Percentiles rank a stretch among this genome's conserved stretches.
phyloP scores from a whole-genome alignment of 2,888 invertebrate genomes.

The Drosophila picticornis region DNA sequence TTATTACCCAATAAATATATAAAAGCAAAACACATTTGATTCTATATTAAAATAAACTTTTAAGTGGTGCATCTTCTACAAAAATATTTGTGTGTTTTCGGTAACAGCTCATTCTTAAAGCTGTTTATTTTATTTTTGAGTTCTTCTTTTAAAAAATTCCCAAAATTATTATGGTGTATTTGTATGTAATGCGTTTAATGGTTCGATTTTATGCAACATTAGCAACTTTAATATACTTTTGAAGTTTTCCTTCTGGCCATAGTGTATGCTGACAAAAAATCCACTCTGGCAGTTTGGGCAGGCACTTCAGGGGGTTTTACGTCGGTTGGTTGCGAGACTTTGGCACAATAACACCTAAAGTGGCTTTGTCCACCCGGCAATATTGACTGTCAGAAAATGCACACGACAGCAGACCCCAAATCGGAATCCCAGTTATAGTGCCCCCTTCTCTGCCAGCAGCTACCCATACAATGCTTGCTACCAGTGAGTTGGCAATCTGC shows the following conservation, averaged over 20 bases:
- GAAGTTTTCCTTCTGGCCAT: neutral
- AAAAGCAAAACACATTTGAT: neutral
- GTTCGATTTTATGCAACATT: neutral
- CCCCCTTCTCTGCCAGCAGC: slow-evolving; percentile 3
- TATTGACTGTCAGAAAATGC: slow-evolving; percentile 80
- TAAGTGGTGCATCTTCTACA: accelerated
- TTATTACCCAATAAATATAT: neutral
- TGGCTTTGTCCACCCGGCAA: slow-evolving; percentile 77
- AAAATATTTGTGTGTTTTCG: neutral
- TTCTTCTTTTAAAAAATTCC: neutral
- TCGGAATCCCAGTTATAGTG: slow-evolving; percentile 45
- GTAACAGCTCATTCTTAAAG: neutral
- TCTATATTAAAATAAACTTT: neutral
- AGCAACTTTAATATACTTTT: slow-evolving; percentile 1
- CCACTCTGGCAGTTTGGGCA: slow-evolving; percentile 49
- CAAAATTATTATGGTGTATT: neutral
- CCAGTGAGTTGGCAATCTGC: slow-evolving; percentile 49
- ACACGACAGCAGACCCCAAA: slow-evolving; percentile 66
- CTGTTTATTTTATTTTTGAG: neutral
- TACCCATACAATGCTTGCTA: slow-evolving; percentile 3
- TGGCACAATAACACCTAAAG: slow-evolving; percentile 79
- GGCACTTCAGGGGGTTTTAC: slow-evolving; percentile 46
- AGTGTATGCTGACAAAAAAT: slow-evolving; percentile 41
- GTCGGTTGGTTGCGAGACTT: slow-evolving; percentile 64
- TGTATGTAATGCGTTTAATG: neutral